Evolutionary conservation across 2,888 invertebrate species (phyloP), one percentile per base, ranked within the genome.

Genomic region (Temnothorax unifasciatus): DNA sequence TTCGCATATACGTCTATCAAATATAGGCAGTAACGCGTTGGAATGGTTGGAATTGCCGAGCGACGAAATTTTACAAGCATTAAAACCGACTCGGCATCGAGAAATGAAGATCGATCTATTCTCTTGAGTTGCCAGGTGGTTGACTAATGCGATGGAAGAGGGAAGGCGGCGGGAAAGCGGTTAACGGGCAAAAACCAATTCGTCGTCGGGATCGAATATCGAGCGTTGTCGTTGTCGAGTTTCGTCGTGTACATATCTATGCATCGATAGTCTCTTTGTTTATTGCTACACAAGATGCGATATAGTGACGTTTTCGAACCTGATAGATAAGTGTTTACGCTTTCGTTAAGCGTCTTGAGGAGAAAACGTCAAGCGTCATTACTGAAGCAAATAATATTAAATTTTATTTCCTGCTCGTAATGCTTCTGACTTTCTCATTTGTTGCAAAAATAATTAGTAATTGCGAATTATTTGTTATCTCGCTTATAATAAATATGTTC

Each of bases 171-270:
- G 59, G 18, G 38, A 57, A 61, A 75, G 71, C 44, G 86, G 86
- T 90, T 89, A 89, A 88, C 89, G 85, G 85, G 89, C 86, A 90
- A 90, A 90, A 90, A 90, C 90, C 88, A 88, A 90, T 90, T 90
- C 90, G 88, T 85, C 87, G 88, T 29, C 29, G 29, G 75, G 89
- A 89, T 90, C 87, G 90, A 90, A 89, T 86, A 87, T 90, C 87
- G 85, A 84, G 64, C 86, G 73, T 85, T 85, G 89, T 90, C 77
- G 83, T 85, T 85, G 89, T 90, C 77, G 83, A 83, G 71, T 89
- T 90, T 89, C 86, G 89, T 88, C 89, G 86, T 81, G 76, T 76
- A 85, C 84, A 87, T 85, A 87, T 87, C 84, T 87, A 83, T 57
- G 25, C 25, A 29, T 29, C 29, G 5, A 25, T 21, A 18, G 3